Percentiles rank a stretch among this genome's conserved stretches.
phyloP scores from a whole-genome alignment of 2,888 invertebrate genomes.

The Latrodectus elegans region DNA sequence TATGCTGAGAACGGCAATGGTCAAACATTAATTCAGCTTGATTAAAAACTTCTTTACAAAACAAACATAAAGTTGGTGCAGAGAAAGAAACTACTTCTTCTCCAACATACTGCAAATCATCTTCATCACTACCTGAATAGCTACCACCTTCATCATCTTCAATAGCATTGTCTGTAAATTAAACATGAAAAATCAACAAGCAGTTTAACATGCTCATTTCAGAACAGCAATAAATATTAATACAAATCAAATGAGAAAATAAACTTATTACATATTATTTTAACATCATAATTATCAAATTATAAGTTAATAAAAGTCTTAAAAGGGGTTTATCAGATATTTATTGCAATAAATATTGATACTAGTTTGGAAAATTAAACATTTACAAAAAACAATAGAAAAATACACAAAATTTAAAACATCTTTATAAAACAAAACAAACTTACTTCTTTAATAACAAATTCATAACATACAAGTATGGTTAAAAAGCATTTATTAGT shows the following conservation, averaged over 20 bases:
- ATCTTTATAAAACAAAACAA: too few species aligned
- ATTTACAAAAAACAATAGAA: neutral
- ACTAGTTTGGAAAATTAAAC: too few species aligned
- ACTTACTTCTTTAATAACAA: too few species aligned
- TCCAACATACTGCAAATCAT: conserved; percentile 71
- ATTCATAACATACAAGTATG: too few species aligned
- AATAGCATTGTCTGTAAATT: conserved; percentile 4
- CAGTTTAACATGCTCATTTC: too few species aligned
- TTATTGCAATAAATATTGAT: too few species aligned
- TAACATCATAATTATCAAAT: neutral
- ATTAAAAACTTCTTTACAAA: conserved; percentile 81
- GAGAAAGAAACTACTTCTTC: conserved; percentile 72
- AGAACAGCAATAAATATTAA: neutral
- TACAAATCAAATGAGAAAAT: neutral
- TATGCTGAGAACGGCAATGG: conserved; percentile 70
- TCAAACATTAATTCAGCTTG: conserved; percentile 73
- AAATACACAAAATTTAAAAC: neutral
- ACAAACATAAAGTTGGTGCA: conserved; percentile 81
- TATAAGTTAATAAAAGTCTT: neutral
- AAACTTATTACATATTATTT: neutral
- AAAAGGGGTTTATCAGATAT: too few species aligned
- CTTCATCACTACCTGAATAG: conserved; percentile 74
- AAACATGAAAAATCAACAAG: neutral
- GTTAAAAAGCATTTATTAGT: too few species aligned
- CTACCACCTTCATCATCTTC: conserved; percentile 35